These are phyloP conservation scores for Coturnix japonica DNA, from an alignment of 2,113 vertebrate genomes.

Conservation along the genomic window DNA sequence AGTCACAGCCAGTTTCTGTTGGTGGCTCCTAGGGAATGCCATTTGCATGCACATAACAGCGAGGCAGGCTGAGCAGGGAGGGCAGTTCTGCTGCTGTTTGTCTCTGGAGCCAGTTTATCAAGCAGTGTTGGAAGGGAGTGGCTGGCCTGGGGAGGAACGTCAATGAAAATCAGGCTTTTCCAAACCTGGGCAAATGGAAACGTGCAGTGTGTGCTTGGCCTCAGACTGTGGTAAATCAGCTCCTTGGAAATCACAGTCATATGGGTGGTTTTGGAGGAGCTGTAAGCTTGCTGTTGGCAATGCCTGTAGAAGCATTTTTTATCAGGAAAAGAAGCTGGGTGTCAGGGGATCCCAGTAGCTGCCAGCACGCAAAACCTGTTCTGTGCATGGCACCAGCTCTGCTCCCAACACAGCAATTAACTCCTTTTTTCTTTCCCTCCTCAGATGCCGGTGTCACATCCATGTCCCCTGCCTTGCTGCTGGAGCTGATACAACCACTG, in stretches of 20 bases:
- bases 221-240: slow-evolving; percentile 36
- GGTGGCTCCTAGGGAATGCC: not conserved
- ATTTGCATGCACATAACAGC: not conserved
- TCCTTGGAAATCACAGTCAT: slow-evolving; percentile 13
- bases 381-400: not conserved
- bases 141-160: slow-evolving; percentile 41
- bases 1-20: slow-evolving; percentile 27
- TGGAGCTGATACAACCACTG: not conserved
- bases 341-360: not conserved
- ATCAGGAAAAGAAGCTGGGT: not conserved
- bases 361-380: too few species aligned
- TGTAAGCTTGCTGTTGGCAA: not conserved
- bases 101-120: slow-evolving; percentile 69
- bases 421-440: not conserved
- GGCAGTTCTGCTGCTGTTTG: slow-evolving; percentile 13
- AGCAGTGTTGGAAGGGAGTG: slow-evolving; percentile 59
- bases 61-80: not conserved
- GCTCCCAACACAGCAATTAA: not conserved
- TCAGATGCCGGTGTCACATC: slow-evolving; percentile 39
- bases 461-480: not conserved
- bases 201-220: not conserved
- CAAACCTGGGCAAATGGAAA: slow-evolving; percentile 54
- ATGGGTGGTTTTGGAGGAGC: slow-evolving; percentile 11
- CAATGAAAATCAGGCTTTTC: slow-evolving; percentile 50
- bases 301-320: not conserved